Base-by-base conservation (phyloP, 2,797 vertebrate genomes). In the Eutrigla gurnardus region DNA sequence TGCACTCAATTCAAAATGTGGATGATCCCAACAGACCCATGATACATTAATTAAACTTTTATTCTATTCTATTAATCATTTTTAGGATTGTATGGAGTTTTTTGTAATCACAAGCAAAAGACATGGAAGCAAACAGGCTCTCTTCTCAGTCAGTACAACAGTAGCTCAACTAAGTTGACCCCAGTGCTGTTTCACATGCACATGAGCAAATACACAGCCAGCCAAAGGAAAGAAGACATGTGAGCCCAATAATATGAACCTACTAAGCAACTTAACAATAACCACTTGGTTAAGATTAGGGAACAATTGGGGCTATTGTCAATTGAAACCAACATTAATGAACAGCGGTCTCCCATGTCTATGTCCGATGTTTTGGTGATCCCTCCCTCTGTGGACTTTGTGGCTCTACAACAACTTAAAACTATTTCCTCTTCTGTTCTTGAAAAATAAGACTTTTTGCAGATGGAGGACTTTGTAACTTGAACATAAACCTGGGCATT, bases 221-320 rank as follows among this genome's bases (percentile, higher is more conserved):
- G 55, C 33, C 55, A 61, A 67, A 43, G 36, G 46, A 15, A 18
- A 58, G 13, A 54, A 54, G 17, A 45, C 32, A 18, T 65, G 37
- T 47, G 35, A 77, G 32, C 4, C 45, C 39, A 52, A 62, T 18
- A 17, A 42, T 45, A 53, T 35, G 3, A 39, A 43, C 18, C 43
- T 17, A 12, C 18, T 10, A 36, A 55, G 17, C 43, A 49, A 43
- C 1, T 36, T 15, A 63, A 36, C 15, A 25, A 17, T 33, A 46
- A 54, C 36, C 18, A 35, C 32, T 36, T 42, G 14, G 4, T 63
- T 63, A n/a, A 52, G 11, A 11, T n/a, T 10, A 17, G 5, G 14
- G 36, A 37, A 45, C 54, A 43, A n/a, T 55, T 43, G 17, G 9
- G 9, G 25, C 71, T 18, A 75, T 42, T 58, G 35, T 64, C 42